Conservation (phyloP, 2,888 invertebrate species). For the Drosophila subquinaria region DNA sequence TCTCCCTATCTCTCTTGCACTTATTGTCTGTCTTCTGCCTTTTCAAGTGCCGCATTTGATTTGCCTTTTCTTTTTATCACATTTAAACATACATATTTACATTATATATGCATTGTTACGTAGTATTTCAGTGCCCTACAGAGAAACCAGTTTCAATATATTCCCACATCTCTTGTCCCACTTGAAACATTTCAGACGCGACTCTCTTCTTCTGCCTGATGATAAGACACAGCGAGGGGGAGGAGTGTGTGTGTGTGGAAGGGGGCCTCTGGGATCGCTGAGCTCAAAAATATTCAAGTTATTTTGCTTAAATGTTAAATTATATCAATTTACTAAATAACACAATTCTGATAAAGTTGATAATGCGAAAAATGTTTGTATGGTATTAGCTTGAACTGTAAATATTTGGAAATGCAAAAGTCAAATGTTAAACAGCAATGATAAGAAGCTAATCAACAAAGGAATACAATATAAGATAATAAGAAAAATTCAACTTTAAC, state of each 20-base stretch:
- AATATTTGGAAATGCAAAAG: slow-evolving; percentile 15
- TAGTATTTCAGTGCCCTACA: slow-evolving; percentile 73
- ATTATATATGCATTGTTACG: slow-evolving; percentile 58
- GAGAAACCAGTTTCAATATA: slow-evolving; percentile 69
- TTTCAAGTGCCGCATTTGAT: slow-evolving; percentile 72
- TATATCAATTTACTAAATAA: slow-evolving; percentile 9
- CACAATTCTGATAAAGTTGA: slow-evolving; percentile 12
- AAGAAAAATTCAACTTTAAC: background rate
- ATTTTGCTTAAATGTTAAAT: background rate
- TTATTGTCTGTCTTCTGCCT: slow-evolving; percentile 27
- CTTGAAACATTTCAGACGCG: slow-evolving; percentile 53
- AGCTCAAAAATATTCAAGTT: slow-evolving; percentile 6
- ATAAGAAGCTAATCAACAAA: slow-evolving; percentile 2
- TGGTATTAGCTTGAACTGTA: slow-evolving; percentile 1
- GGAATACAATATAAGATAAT: too few relatives aligned
- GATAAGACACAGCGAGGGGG: slow-evolving; percentile 32
- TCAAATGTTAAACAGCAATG: slow-evolving; percentile 1
- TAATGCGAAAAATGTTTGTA: background rate
- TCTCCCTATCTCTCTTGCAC: slow-evolving; percentile 3
- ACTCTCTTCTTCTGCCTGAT: slow-evolving; percentile 35
- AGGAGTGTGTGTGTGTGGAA: too few relatives aligned
- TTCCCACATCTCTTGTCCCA: slow-evolving; percentile 62
- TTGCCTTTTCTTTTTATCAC: slow-evolving; percentile 52
- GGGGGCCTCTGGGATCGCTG: background rate
- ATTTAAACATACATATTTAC: slow-evolving; percentile 20